A percentile compares a stretch with the other conserved stretches of the same genome.
phyloP scores from a whole-genome alignment of 2,888 invertebrate genomes.

The Ariolimax columbianus region DNA sequence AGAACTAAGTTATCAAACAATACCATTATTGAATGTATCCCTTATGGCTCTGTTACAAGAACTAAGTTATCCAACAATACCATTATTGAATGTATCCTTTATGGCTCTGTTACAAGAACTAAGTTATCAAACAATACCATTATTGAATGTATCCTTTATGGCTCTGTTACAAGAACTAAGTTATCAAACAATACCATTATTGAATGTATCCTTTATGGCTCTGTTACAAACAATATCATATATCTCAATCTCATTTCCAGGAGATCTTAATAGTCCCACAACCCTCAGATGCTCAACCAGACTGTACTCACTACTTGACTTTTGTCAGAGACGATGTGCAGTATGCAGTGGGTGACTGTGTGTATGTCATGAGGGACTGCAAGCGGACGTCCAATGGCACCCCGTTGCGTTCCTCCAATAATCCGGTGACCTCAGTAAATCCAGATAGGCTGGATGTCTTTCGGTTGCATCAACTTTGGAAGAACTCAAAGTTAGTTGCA shows the following conservation, averaged over 20 bases:
- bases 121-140: no score
- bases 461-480: slow-evolving; percentile 94
- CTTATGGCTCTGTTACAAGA: no score
- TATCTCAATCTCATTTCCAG: slow-evolving; percentile 60
- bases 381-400: slow-evolving; percentile 59
- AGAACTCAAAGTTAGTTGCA: slow-evolving; percentile 85
- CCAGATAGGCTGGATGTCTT: slow-evolving; percentile 95
- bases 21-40: no score
- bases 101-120: no score
- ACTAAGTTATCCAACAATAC: no score
- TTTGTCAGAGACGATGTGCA: slow-evolving; percentile 88
- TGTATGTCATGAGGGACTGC: slow-evolving; percentile 92
- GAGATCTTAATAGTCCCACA: slow-evolving; percentile 81
- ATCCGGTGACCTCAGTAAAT: slow-evolving; percentile 61
- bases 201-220: no score
- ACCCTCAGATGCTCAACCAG: slow-evolving; percentile 82
- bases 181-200: no score
- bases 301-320: slow-evolving; percentile 89
- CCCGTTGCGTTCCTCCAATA: slow-evolving; percentile 67
- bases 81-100: no score
- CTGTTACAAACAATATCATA: not conserved
- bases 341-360: slow-evolving; percentile 86
- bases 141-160: no score
- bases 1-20: no score
- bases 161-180: no score